A percentile compares a stretch with the other conserved stretches of the same genome.
Evolutionary conservation across 2,888 invertebrate genomes (phyloP).

Genomic region (Phaedon cochleariae): DNA sequence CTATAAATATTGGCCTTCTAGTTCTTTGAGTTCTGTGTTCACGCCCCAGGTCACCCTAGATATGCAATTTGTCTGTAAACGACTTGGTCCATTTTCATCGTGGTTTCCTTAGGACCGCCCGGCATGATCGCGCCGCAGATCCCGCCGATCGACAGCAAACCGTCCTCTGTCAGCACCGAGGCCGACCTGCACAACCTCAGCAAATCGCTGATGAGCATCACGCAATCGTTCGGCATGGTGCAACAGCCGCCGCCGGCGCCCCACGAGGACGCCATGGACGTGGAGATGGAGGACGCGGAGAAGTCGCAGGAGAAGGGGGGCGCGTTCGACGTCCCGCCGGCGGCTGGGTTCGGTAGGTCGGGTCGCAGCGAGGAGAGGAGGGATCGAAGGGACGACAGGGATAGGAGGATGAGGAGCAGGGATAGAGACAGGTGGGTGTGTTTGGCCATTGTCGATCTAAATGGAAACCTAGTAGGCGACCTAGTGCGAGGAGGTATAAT

Average conservation of each 20-base stretch:
- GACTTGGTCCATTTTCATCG: constrained; percentile 4
- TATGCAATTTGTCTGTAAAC: background rate
- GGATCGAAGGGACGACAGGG: constrained; percentile 49
- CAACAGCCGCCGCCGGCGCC: constrained; percentile 60
- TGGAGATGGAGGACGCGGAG: constrained; percentile 75
- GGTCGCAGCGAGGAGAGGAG: constrained; percentile 39
- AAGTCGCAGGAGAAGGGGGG: constrained; percentile 47
- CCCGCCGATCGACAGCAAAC: constrained; percentile 37
- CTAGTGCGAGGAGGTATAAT: too few relatives aligned
- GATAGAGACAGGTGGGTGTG: constrained; percentile 45
- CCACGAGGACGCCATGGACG: constrained; percentile 81
- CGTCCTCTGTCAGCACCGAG: constrained; percentile 38
- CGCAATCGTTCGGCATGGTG: constrained; percentile 58
- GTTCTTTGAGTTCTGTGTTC: too few relatives aligned
- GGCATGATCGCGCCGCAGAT: constrained; percentile 52
- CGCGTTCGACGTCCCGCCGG: too few relatives aligned
- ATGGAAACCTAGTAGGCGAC: too few relatives aligned
- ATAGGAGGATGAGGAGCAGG: constrained; percentile 51
- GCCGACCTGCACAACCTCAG: constrained; percentile 46
- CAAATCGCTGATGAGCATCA: constrained; percentile 60
- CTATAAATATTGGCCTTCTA: too few relatives aligned
- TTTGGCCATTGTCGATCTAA: background rate
- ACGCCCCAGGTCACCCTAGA: too few relatives aligned
- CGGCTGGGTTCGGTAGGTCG: constrained; percentile 46
- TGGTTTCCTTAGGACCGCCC: constrained; percentile 38